A percentile compares a stretch with the other conserved stretches of the same genome.
These are phyloP conservation scores for Meloidogyne floridensis DNA, from an alignment of 1,140 invertebrate species.

Conservation along the genomic window DNA sequence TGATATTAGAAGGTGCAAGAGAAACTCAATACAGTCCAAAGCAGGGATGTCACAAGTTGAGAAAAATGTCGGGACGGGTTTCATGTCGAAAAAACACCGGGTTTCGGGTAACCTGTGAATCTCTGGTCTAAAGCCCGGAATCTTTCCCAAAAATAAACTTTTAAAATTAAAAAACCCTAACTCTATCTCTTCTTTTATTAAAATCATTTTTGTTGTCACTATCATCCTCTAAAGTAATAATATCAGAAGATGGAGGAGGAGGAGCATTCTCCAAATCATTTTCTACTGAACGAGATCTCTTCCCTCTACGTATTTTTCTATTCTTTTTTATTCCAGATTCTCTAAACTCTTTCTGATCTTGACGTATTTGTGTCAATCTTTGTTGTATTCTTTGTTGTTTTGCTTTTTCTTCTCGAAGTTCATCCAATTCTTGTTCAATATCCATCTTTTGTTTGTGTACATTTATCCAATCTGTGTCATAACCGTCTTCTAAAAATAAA, in stretches of 20 bases:
- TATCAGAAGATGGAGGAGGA: background rate
- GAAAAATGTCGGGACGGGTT: too few relatives aligned
- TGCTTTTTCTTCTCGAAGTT: slow-evolving; percentile 21
- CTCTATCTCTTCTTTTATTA: background rate
- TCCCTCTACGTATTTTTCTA: background rate
- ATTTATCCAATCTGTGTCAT: slow-evolving; percentile 63
- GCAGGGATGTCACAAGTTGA: too few relatives aligned
- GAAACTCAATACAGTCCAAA: too few relatives aligned
- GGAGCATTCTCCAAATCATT: background rate
- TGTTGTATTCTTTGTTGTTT: slow-evolving; percentile 24
- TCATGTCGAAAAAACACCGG: too few relatives aligned
- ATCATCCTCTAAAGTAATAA: background rate
- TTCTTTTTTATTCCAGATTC: background rate
- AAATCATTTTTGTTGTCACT: background rate
- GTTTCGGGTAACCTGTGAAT: too few relatives aligned
- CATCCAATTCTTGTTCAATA: slow-evolving; percentile 43
- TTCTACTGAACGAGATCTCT: background rate
- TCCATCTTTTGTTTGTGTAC: slow-evolving; percentile 52
- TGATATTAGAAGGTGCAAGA: too few relatives aligned
- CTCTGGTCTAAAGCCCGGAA: too few relatives aligned
- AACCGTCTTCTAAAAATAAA: slow-evolving; percentile 37
- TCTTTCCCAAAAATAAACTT: background rate
- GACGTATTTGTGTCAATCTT: background rate
- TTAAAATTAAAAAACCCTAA: background rate
- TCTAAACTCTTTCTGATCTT: background rate